phyloP scores from a whole-genome alignment of 2,113 vertebrate species.

The Nyctereutes procyonoides region DNA sequence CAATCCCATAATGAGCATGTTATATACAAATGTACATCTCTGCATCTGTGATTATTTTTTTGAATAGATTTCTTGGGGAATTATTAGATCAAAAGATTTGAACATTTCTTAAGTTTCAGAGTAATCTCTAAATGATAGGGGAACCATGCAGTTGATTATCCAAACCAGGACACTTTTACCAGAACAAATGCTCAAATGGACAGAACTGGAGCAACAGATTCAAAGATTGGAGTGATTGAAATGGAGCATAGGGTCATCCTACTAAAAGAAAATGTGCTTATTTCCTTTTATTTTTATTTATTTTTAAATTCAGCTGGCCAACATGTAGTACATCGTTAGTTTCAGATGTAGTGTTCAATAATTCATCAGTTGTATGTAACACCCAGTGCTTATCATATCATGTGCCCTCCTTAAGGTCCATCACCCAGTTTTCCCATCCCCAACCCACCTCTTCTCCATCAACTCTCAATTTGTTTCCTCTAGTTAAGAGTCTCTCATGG shows the following conservation, averaged over 20 bases:
- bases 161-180: neutral
- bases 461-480: no score
- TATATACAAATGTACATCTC: neutral
- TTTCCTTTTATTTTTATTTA: neutral
- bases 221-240: neutral
- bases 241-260: neutral
- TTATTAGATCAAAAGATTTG: neutral
- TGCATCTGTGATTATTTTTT: constrained; percentile 39
- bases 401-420: no score
- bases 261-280: neutral
- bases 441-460: no score
- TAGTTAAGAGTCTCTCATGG: no score
- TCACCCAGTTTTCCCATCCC: no score
- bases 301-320: no score
- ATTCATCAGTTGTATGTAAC: no score
- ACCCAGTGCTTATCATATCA: no score
- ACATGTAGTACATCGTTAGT: no score
- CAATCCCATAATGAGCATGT: neutral
- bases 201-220: neutral
- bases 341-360: no score
- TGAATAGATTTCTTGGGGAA: neutral
- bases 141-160: neutral
- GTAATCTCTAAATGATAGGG: neutral
- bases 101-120: constrained; percentile 21
- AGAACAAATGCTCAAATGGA: neutral